Evolutionary conservation across 2,797 vertebrate species (phyloP), one percentile per base, ranked within the genome.

Genomic region (Clarias platycephalus): DNA sequence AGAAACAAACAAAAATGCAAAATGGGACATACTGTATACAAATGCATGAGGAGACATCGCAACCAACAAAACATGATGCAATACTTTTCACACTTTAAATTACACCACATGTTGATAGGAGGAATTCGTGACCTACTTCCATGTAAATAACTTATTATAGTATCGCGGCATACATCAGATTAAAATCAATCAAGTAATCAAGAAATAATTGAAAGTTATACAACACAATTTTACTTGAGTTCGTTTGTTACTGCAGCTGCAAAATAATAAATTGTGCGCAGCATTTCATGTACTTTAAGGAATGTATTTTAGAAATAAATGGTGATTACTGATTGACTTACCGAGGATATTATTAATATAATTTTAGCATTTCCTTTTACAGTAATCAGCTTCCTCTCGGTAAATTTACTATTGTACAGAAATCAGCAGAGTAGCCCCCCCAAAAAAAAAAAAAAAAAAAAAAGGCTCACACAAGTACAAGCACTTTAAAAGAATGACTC

Each of bases 401-500:
- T 53, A 74, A 9, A 74, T 74, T 16, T 20, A 55, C 18, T 31
- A 57, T 26, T 58, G 49, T 53, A 74, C 3, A 57, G 26, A 57
- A 57, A 28, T 57, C 28, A 28, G 28, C 18, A 34, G 55, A 76
- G 28, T 22, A 76, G 15, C n/a, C 44, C n/a, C n/a, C n/a, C n/a
- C n/a, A n/a, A 28, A 55, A 74, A 53, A 63, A 53, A 53, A 26
- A 55, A 74, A 53, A 63, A 53, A 28, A 55, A 28, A 74, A 53
- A 63, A 53, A 53, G n/a, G 5, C n/a, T 55, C 7, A 55, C 2
- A 53, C 44, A 74, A 74, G 15, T 74, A 28, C 44, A 28, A n/a
- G 15, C 20, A 55, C 44, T 74, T 74, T 74, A 74, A 28, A 74
- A 74, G 55, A 53, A 28, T 74, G 71, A 74, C 71, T 74, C 71